phyloP scores from a whole-genome alignment of 2,888 invertebrate genomes.

The Deladenus siricidicola region DNA sequence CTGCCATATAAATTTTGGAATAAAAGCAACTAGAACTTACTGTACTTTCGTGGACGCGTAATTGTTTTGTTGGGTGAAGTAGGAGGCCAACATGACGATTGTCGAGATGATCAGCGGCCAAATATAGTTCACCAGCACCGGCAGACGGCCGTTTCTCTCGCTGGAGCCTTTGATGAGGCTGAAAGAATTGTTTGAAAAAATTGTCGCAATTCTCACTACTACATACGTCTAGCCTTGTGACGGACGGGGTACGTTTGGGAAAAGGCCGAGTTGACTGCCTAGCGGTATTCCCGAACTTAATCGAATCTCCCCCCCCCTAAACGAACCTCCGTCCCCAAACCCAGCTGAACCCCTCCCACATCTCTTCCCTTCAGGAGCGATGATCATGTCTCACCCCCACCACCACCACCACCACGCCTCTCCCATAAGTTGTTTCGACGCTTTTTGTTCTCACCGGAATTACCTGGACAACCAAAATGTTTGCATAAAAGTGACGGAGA shows the following conservation, averaged over 20 bases:
- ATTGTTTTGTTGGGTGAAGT: conserved; percentile 6
- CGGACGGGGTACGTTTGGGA: background rate
- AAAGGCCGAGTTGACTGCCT: background rate
- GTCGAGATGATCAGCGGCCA: conserved; percentile 16
- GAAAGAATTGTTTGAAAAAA: too few relatives aligned
- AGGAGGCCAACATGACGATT: conserved; percentile 1
- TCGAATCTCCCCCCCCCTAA: too few relatives aligned
- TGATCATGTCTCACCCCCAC: too few relatives aligned
- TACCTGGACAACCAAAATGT: conserved; percentile 13
- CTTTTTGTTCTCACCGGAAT: too few relatives aligned
- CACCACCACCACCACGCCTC: too few relatives aligned
- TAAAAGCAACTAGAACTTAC: conserved; percentile 1
- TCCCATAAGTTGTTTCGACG: too few relatives aligned
- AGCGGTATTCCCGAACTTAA: background rate
- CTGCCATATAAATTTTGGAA: too few relatives aligned
- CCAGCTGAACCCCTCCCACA: too few relatives aligned
- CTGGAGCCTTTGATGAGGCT: conserved; percentile 18
- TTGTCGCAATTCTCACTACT: too few relatives aligned
- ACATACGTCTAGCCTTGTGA: background rate
- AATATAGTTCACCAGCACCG: conserved; percentile 13
- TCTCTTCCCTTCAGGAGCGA: too few relatives aligned
- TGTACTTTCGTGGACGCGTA: conserved; percentile 19
- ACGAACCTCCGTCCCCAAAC: too few relatives aligned
- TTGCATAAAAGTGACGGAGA: conserved; percentile 8
- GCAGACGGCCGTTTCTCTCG: conserved; percentile 12